phyloP scores from a whole-genome alignment of 2,797 vertebrate genomes.

The Mastacembelus armatus region DNA sequence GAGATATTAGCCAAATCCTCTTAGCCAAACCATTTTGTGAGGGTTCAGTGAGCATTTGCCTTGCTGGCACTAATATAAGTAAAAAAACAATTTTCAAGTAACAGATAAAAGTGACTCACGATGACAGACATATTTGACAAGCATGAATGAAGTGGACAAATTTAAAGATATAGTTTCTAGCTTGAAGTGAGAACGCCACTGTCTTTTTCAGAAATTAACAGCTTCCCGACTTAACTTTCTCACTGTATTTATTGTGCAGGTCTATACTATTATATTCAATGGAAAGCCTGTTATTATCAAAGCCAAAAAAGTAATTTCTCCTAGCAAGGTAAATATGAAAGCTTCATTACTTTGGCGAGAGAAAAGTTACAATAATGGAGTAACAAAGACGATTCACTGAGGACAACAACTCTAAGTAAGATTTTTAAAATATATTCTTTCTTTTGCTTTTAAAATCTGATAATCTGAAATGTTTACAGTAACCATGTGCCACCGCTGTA shows the following conservation, averaged over 20 bases:
- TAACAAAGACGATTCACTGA: background rate
- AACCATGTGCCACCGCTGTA: background rate
- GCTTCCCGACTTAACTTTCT: background rate
- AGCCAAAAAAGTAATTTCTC: background rate
- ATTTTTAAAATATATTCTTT: background rate
- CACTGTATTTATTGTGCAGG: background rate
- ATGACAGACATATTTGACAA: constrained; percentile 34
- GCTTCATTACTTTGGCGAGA: background rate
- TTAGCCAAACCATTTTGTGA: constrained; percentile 78
- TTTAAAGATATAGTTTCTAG: constrained; percentile 7
- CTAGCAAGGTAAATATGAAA: background rate
- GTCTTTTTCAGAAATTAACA: background rate
- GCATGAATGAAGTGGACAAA: constrained; percentile 28
- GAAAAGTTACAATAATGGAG: background rate
- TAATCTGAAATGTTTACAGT: constrained; percentile 4
- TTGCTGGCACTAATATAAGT: constrained; percentile 70
- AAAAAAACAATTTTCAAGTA: constrained; percentile 45
- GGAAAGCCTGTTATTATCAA: background rate
- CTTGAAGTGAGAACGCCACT: background rate
- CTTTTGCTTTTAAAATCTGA: constrained; percentile 1
- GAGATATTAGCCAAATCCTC: constrained; percentile 82
- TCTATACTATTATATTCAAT: background rate
- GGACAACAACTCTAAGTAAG: background rate
- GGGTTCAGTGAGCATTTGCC: constrained; percentile 70
- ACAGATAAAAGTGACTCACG: constrained; percentile 45